Evolutionary conservation across 2,113 vertebrate species (phyloP).

Genomic region (Petaurus breviceps): DNA sequence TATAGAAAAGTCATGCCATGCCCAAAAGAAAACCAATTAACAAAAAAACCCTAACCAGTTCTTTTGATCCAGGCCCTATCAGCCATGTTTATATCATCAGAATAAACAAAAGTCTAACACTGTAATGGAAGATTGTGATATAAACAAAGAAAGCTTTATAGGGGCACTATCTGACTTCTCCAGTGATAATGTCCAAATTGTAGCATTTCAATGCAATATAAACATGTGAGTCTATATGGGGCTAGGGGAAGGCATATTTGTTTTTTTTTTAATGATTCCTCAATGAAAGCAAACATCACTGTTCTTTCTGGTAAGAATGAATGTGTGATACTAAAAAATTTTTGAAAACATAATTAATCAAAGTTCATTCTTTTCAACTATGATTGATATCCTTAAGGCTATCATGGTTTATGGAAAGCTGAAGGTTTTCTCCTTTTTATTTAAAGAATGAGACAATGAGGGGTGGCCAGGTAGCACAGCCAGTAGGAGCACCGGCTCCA

Average conservation of each 20-base stretch:
- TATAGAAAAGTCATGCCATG: background rate
- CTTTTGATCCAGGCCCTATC: background rate
- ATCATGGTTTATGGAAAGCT: background rate
- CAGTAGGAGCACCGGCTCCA: too few species aligned
- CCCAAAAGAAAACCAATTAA: background rate
- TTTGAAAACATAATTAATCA: background rate
- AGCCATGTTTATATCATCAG: background rate
- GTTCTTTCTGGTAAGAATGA: background rate
- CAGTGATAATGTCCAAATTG: conserved; percentile 3
- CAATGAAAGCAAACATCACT: background rate
- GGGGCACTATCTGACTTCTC: conserved; percentile 56
- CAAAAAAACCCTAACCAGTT: background rate
- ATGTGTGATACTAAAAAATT: background rate
- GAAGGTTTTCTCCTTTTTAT: background rate
- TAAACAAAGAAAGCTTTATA: conserved; percentile 45
- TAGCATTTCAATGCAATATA: conserved; percentile 15
- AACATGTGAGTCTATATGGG: background rate
- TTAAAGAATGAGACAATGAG: background rate
- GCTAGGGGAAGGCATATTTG: background rate
- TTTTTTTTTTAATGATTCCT: conserved; percentile 6
- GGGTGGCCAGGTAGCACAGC: too few species aligned
- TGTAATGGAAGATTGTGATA: conserved; percentile 53
- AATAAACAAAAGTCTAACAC: conserved; percentile 44
- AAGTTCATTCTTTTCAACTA: background rate
- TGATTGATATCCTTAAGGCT: background rate